A percentile compares a stretch with the other conserved stretches of the same genome.
These are phyloP conservation scores for Eupelmus urozonus DNA, from an alignment of 2,888 invertebrate species.

Conservation along the genomic window DNA sequence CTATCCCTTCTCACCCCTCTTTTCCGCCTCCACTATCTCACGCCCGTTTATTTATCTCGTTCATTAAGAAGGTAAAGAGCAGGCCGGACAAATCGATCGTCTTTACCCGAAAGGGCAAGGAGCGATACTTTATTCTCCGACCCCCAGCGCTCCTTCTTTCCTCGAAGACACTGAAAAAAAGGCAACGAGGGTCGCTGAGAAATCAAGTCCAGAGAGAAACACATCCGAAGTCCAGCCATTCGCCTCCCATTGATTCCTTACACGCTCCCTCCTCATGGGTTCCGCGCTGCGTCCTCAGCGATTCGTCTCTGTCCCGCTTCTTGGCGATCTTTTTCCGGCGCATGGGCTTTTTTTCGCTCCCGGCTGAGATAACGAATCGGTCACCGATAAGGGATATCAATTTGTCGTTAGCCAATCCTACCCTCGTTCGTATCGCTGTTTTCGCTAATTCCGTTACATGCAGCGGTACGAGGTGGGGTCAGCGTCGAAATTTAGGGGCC, in stretches of 20 bases:
- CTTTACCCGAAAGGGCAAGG: background rate
- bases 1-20: no score
- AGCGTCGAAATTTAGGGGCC: slow-evolving; percentile 14
- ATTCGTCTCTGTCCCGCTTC: slow-evolving; percentile 50
- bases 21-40: background rate
- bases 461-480: no score
- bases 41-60: slow-evolving; percentile 24
- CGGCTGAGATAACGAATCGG: slow-evolving; percentile 45
- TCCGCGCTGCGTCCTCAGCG: slow-evolving; percentile 12
- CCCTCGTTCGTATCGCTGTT: background rate
- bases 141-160: slow-evolving; percentile 1
- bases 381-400: slow-evolving; percentile 40
- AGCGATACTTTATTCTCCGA: slow-evolving; percentile 13
- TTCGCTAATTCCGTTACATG: background rate
- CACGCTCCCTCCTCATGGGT: background rate
- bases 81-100: slow-evolving; percentile 26
- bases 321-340: no score
- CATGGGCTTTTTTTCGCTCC: slow-evolving; percentile 23
- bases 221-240: slow-evolving; percentile 7
- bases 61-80: slow-evolving; percentile 42
- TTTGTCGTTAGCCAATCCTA: slow-evolving; percentile 34
- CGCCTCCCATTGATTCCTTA: slow-evolving; percentile 23
- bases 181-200: no score
- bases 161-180: slow-evolving; percentile 15
- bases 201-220: slow-evolving; percentile 15